These are phyloP conservation scores for Okapia johnstoni DNA, from an alignment of 2,113 vertebrate genomes.

Conservation along the genomic window DNA sequence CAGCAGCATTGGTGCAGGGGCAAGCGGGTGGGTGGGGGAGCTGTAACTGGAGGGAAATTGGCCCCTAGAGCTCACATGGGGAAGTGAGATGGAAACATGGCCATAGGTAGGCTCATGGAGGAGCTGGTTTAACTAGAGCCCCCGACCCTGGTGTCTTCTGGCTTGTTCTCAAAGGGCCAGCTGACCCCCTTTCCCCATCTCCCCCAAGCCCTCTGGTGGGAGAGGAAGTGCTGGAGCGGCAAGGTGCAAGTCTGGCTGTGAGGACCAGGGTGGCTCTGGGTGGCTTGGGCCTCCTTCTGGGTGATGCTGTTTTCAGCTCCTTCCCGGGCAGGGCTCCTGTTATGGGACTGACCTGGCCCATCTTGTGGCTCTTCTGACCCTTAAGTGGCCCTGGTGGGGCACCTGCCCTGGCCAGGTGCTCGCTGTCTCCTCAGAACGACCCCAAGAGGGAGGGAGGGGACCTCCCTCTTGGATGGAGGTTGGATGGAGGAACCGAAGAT, in stretches of 20 bases:
- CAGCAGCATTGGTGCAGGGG: background rate
- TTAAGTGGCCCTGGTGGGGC: background rate
- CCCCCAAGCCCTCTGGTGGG: background rate
- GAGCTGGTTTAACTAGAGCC: background rate
- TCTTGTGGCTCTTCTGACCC: background rate
- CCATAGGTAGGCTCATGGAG: background rate
- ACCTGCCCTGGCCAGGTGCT: background rate
- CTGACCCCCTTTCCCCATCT: background rate
- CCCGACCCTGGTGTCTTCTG: accelerated
- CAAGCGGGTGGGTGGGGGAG: too few relatives aligned
- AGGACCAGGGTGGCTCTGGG: background rate
- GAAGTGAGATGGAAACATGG: background rate
- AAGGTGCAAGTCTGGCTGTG: background rate
- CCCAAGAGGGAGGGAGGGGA: background rate
- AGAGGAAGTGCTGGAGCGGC: background rate
- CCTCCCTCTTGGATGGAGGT: too few relatives aligned
- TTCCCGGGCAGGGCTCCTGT: background rate
- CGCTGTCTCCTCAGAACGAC: background rate
- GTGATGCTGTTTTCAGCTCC: background rate
- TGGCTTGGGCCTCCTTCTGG: background rate
- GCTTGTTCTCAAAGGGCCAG: background rate
- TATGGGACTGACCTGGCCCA: background rate
- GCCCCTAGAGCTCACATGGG: background rate
- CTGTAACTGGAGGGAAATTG: background rate
- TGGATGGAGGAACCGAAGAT: background rate